Evolutionary conservation across 2,888 invertebrate genomes (phyloP).

Genomic region (Athrips mouffetella): DNA sequence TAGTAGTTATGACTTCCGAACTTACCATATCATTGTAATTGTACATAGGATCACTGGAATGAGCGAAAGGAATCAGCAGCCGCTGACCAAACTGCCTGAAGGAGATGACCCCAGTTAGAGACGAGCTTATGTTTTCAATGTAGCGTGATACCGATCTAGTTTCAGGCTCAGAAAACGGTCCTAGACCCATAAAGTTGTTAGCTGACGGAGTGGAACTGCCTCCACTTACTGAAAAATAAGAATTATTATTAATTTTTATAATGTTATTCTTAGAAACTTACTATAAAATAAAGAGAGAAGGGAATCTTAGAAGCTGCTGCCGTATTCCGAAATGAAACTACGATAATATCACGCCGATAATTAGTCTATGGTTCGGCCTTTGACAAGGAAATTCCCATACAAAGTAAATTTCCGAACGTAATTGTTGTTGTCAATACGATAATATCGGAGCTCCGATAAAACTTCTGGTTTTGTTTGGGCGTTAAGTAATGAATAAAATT

Average conservation of each 20-base stretch:
- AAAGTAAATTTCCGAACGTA: no score
- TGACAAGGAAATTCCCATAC: no score
- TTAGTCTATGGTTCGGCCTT: no score
- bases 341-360: no score
- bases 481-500: no score
- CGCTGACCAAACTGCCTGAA: slow-evolving; percentile 82
- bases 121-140: slow-evolving; percentile 53
- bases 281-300: not conserved
- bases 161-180: slow-evolving; percentile 78
- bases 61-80: slow-evolving; percentile 79
- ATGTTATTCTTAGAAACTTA: not conserved
- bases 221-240: slow-evolving; percentile 62
- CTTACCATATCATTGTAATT: slow-evolving; percentile 71
- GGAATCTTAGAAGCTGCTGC: no score
- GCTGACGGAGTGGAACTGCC: slow-evolving; percentile 58
- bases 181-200: slow-evolving; percentile 69
- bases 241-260: not conserved
- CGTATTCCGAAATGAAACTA: no score
- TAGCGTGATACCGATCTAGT: slow-evolving; percentile 65
- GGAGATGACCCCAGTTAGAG: slow-evolving; percentile 75
- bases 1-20: no score
- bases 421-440: no score
- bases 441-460: no score
- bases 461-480: no score
- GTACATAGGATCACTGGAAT: slow-evolving; percentile 50